Base-by-base conservation (phyloP, 2,113 vertebrate genomes). In the Thoracochromis brauschi region DNA sequence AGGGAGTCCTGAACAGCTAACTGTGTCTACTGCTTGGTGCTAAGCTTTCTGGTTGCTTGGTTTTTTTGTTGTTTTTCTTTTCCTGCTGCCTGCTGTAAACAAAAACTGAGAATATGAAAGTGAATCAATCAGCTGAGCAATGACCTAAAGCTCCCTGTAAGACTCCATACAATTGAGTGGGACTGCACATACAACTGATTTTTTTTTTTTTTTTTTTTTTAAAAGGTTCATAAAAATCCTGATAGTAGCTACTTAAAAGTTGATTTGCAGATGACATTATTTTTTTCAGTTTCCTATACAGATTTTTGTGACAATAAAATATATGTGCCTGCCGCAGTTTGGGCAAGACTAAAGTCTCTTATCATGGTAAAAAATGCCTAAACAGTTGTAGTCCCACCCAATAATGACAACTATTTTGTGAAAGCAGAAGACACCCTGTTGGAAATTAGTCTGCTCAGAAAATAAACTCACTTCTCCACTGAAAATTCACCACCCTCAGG, bases 401-500 rank as follows among this genome's bases (percentile, higher is more conserved):
- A 1, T 5, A 51, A 7, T 4, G 21, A 83, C 11, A 12, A 13
- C 24, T 78, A 49, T 51, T 51, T 78, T 51, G 29, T n/a, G 0
- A 78, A 51, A 49, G 10, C 45, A 51, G 73, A 78, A 78, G 42
- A 31, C 45, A 51, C 45, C 26, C 45, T 31, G 10, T 33, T 33
- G 26, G 73, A 51, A 6, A 45, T 47, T 19, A 3, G 16, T 33
- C 8, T 40, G 4, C 73, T 17, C 38, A 9, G 29, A 33, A 78
- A 2, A n/a, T 5, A 1, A 80, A 95, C 96, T 96, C 96, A 98
- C 99, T 98, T 98, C 79, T 99, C 99, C 87, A 98, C 98, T 9
- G 99, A 99, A 94, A 99, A 98, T 80, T 99, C 98, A 63, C 98
- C 98, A 65, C 97, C 98, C 95, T 99, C 98, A 4, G 98, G 97